These are phyloP conservation scores for Syrphus vitripennis DNA, from an alignment of 2,888 invertebrate genomes.

Conservation along the genomic window DNA sequence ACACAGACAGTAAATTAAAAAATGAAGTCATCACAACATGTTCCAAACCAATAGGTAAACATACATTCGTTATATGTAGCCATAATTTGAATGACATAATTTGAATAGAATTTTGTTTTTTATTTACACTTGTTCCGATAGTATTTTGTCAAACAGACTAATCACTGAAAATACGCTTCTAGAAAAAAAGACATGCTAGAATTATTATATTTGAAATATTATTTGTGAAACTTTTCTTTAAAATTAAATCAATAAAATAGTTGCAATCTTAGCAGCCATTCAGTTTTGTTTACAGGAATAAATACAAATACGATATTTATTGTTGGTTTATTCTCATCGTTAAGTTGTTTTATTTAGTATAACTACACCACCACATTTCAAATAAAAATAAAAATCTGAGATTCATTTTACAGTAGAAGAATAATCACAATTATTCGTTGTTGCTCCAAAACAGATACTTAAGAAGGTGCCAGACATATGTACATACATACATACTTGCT, in stretches of 20 bases:
- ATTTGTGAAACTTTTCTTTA: not conserved
- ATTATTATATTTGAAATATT: not conserved
- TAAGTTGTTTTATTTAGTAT: not conserved
- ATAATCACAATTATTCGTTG: no score
- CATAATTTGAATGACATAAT: slow-evolving; percentile 54
- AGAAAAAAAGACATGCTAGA: not conserved
- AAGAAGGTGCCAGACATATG: no score
- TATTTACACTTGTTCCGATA: slow-evolving; percentile 18
- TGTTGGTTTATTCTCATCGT: not conserved
- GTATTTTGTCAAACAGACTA: not conserved
- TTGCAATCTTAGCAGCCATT: not conserved
- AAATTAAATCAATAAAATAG: not conserved
- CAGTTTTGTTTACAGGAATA: not conserved
- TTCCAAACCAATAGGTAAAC: not conserved
- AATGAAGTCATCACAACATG: slow-evolving; percentile 54
- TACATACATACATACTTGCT: no score
- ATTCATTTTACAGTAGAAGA: no score
- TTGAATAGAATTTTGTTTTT: slow-evolving; percentile 51
- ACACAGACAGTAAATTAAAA: slow-evolving; percentile 8
- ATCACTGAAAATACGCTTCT: not conserved
- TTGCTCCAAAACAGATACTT: no score
- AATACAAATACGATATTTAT: not conserved
- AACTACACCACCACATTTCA: no score
- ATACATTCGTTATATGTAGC: not conserved
- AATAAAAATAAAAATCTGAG: no score